A percentile compares a stretch with the other conserved stretches of the same genome.
Conservation (phyloP, 1,140 invertebrate species). For the Cephus cinctus region DNA sequence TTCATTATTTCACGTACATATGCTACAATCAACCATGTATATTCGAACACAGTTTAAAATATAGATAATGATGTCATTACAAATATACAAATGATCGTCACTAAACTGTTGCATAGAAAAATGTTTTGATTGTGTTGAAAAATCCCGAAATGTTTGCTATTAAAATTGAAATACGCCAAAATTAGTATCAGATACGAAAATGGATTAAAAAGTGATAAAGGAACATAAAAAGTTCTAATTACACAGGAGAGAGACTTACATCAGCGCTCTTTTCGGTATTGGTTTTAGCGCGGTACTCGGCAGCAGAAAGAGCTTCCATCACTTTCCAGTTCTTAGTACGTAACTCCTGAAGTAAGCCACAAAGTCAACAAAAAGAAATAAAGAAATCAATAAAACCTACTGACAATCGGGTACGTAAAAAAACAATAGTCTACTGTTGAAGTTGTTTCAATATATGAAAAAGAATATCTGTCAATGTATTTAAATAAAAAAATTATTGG, state of each 20-base stretch:
- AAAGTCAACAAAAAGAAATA: conserved; percentile 10
- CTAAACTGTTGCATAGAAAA: too few relatives aligned
- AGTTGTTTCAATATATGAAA: not conserved
- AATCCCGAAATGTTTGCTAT: too few relatives aligned
- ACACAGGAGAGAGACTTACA: conserved; percentile 58
- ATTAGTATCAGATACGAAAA: too few relatives aligned
- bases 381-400: conserved; percentile 7
- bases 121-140: too few relatives aligned
- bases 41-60: not conserved
- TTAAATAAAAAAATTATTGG: conserved; percentile 16
- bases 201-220: too few relatives aligned
- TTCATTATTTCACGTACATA: not conserved
- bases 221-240: too few relatives aligned
- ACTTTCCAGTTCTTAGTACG: conserved; percentile 85
- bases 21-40: not conserved
- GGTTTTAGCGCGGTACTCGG: conserved; percentile 56
- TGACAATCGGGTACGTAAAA: not conserved
- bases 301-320: conserved; percentile 79
- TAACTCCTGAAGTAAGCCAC: conserved; percentile 65
- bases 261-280: conserved; percentile 47
- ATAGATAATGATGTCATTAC: not conserved
- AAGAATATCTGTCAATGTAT: not conserved
- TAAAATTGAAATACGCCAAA: too few relatives aligned
- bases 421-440: not conserved
- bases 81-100: too few relatives aligned